These are phyloP conservation scores for Petrophora chlorosata DNA, from an alignment of 2,888 invertebrate genomes.

Conservation along the genomic window DNA sequence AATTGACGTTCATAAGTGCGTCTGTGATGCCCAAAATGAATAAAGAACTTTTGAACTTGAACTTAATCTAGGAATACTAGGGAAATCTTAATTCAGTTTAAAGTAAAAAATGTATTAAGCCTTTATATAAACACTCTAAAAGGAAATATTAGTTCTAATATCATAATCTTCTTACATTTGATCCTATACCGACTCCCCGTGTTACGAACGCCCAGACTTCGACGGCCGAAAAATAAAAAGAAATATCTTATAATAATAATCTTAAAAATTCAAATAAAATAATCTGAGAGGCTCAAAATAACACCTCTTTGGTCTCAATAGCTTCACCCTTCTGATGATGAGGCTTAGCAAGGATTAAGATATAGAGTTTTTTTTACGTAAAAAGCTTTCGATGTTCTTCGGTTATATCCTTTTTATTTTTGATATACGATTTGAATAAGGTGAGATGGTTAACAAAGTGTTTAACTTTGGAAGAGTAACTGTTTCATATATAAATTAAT, in stretches of 20 bases:
- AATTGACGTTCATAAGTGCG: too few relatives aligned
- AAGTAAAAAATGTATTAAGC: background rate
- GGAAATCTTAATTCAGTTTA: too few relatives aligned
- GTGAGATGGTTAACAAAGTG: slow-evolving; percentile 2
- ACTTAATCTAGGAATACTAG: too few relatives aligned
- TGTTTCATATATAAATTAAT: too few relatives aligned
- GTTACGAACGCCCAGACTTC: slow-evolving; percentile 57
- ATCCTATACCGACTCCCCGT: slow-evolving; percentile 58
- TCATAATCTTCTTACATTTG: slow-evolving; percentile 56
- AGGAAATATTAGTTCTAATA: slow-evolving; percentile 15
- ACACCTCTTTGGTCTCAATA: slow-evolving; percentile 73
- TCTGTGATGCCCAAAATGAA: too few relatives aligned
- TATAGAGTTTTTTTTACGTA: slow-evolving; percentile 75
- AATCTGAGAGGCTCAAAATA: slow-evolving; percentile 73
- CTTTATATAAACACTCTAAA: slow-evolving; percentile 8
- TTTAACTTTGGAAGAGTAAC: slow-evolving; percentile 2
- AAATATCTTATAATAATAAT: too few relatives aligned
- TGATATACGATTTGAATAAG: slow-evolving; percentile 34
- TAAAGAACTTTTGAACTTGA: too few relatives aligned
- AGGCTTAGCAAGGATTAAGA: slow-evolving; percentile 81
- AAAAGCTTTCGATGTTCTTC: slow-evolving; percentile 77
- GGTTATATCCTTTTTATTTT: slow-evolving; percentile 60
- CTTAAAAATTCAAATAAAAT: slow-evolving; percentile 44
- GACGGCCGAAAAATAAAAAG: slow-evolving; percentile 49
- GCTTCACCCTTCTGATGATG: slow-evolving; percentile 68